Percentiles rank a stretch among this genome's conserved stretches.
Evolutionary conservation across 1,140 invertebrate species (phyloP).

Genomic region (Plectrocnemia conspersa): DNA sequence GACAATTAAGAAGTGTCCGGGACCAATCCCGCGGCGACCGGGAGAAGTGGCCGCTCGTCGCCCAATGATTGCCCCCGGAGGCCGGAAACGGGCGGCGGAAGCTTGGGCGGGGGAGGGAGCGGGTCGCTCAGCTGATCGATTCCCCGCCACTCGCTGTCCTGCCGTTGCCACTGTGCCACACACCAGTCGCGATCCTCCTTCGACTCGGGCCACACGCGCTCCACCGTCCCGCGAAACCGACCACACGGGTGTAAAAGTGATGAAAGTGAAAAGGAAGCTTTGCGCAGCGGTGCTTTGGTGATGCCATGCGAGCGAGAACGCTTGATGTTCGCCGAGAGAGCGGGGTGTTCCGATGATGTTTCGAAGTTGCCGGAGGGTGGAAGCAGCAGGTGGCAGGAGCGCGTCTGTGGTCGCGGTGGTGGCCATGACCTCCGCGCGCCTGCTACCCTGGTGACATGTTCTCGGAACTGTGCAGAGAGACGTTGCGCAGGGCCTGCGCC

Average conservation of each 20-base stretch:
- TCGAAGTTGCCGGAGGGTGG: conserved; percentile 21
- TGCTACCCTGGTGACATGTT: conserved; percentile 48
- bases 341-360: conserved; percentile 25
- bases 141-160: conserved; percentile 13
- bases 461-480: conserved; percentile 60
- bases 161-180: neutral
- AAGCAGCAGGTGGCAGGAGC: conserved; percentile 12
- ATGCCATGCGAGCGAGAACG: no score
- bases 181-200: conserved; percentile 8
- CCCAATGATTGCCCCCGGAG: neutral
- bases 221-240: neutral
- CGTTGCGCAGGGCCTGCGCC: conserved; percentile 52
- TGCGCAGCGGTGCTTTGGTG: no score
- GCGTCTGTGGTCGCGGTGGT: conserved; percentile 8
- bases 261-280: conserved; percentile 9
- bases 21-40: no score
- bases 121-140: conserved; percentile 32
- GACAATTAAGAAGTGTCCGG: no score
- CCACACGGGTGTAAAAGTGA: neutral
- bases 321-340: neutral
- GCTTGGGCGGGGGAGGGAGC: conserved; percentile 6
- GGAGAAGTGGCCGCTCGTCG: neutral
- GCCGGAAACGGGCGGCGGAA: neutral
- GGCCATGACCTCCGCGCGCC: conserved; percentile 13
- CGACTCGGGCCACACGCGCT: conserved; percentile 5